Conservation (phyloP, 2,888 invertebrate genomes). For the Meliscaeva auricollis region DNA sequence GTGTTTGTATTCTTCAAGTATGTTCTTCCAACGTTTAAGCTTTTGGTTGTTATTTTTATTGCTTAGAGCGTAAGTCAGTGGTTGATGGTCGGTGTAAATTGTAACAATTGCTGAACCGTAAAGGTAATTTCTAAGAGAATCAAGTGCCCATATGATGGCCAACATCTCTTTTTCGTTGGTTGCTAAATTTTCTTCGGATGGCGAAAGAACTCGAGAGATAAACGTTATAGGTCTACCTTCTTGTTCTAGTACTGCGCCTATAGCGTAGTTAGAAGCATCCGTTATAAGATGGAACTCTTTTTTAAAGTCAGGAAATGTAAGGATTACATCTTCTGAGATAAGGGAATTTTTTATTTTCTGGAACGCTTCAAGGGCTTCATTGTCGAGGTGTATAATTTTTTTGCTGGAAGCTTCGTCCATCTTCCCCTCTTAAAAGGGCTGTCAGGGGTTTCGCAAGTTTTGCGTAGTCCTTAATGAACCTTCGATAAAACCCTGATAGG, state of each 20-base stretch:
- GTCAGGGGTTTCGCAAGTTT: neutral
- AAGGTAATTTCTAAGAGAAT: neutral
- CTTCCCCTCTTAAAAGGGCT: neutral
- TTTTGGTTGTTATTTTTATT: constrained; percentile 48
- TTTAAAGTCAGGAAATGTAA: neutral
- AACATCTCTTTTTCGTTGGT: constrained; percentile 9
- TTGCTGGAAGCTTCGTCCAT: neutral
- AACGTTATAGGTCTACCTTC: neutral
- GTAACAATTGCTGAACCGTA: neutral
- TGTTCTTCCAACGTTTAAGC: constrained; percentile 64
- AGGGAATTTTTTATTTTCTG: constrained; percentile 1
- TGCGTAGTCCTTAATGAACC: neutral
- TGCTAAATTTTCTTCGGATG: neutral
- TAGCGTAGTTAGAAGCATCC: neutral
- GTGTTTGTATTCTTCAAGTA: constrained; percentile 66
- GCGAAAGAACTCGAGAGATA: neutral
- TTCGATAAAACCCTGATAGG: neutral
- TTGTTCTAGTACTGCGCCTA: neutral
- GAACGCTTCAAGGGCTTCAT: neutral
- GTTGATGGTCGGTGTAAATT: constrained; percentile 46
- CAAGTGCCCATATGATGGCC: neutral
- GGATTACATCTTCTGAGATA: neutral
- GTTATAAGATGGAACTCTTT: neutral
- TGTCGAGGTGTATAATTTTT: neutral
- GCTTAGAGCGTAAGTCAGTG: constrained; percentile 42